Evolutionary conservation across 2,113 vertebrate species (phyloP), one percentile per base, ranked within the genome.

Genomic region (Accipiter virgatus): DNA sequence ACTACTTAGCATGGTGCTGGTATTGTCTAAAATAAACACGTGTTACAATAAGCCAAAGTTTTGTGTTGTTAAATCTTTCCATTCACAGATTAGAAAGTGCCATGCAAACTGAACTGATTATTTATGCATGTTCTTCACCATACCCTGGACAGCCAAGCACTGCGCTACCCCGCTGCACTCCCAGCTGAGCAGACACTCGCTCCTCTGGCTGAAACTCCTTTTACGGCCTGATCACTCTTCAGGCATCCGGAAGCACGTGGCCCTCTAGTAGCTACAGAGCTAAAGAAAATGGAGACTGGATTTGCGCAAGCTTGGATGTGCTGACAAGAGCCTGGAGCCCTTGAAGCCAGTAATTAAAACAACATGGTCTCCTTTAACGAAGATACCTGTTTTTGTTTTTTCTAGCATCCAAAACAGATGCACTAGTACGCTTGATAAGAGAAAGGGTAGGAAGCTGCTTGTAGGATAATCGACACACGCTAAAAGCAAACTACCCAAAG

Each of bases 171-270:
- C 1, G 4, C 75, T 14, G 61, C 79, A 55, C 26, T 71, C 88
- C 78, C 42, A 77, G 82, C 67, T 50, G 67, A 42, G 93, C 70
- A 38, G 68, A 75, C 70, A 13, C 90, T 77, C 42, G 2, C 72
- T 86, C 42, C 72, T 63, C 83, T 27, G 79, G 65, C 86, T 38
- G 18, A 84, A 77, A 27, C 40, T 67, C 94, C 81, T 58, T 45
- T 0, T 56, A 45, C 10, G 58, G 93, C 71, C 92, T 21, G 50
- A 53, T 13, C 53, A 12, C 6, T 89, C 62, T 11, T 19, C 94
- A 95, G 91, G 96, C 95, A 91, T 58, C 88, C 11, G 2, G 83
- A 73, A 77, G 90, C 91, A 89, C 14, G 6, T 34, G 91, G 88
- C 20, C 2, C 73, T 61, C 56, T 8, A 32, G 88, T 0, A 70